Evolutionary conservation across 2,888 invertebrate genomes (phyloP).

Genomic region (Gastrophysa polygoni): DNA sequence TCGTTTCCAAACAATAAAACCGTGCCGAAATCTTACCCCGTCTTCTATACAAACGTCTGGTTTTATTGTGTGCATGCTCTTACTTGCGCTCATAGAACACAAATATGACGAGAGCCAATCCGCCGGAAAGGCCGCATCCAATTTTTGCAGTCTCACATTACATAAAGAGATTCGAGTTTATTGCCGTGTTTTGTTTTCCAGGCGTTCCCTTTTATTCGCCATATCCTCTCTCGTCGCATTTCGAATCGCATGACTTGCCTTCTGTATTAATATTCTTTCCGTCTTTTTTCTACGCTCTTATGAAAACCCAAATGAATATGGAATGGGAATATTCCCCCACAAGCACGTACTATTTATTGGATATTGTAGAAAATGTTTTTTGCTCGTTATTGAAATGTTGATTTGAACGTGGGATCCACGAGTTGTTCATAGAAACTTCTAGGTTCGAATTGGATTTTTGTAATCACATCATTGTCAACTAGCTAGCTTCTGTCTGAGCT

Average conservation of each 20-base stretch:
- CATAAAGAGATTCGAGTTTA: constrained; percentile 42
- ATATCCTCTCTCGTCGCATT: constrained; percentile 33
- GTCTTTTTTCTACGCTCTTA: neutral
- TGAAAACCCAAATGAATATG: constrained; percentile 5
- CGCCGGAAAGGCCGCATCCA: constrained; percentile 33
- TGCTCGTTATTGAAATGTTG: too few relatives aligned
- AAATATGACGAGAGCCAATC: constrained; percentile 32
- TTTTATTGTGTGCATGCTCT: constrained; percentile 28
- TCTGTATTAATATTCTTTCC: constrained; percentile 32
- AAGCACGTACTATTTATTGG: neutral
- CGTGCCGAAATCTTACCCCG: constrained; percentile 7
- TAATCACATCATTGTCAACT: too few relatives aligned
- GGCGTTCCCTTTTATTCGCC: constrained; percentile 28
- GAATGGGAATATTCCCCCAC: neutral
- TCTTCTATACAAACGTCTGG: constrained; percentile 14
- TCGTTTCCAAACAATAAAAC: constrained; percentile 23
- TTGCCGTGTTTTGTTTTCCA: constrained; percentile 42
- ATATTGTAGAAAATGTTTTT: too few relatives aligned
- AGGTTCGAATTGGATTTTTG: too few relatives aligned
- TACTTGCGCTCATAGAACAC: constrained; percentile 30
- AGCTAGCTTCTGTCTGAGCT: too few relatives aligned
- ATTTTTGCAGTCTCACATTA: constrained; percentile 42
- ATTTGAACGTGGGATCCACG: too few relatives aligned
- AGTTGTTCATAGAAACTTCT: too few relatives aligned
- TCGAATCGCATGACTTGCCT: constrained; percentile 37